Percentiles rank a stretch among this genome's conserved stretches.
phyloP scores from a whole-genome alignment of 2,797 vertebrate species.

The Netta rufina region DNA sequence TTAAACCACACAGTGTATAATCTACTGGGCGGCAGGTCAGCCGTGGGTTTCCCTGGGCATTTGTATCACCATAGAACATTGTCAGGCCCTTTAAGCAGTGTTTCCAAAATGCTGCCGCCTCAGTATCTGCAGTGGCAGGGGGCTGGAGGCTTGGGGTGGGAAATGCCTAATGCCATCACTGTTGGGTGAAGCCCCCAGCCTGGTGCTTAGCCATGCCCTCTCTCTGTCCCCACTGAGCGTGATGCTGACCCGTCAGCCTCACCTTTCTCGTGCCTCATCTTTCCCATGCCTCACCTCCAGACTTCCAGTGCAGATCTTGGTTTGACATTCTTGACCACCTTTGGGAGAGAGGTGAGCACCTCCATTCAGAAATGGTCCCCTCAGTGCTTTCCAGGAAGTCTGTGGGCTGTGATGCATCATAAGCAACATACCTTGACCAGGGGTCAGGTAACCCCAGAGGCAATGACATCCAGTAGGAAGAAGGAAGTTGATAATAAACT shows the following conservation, averaged over 20 bases:
- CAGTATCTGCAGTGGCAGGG: neutral
- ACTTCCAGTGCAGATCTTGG: neutral
- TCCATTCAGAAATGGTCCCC: neutral
- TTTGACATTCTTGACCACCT: neutral
- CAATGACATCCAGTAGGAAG: neutral
- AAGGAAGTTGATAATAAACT: conserved; percentile 1
- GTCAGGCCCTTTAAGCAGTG: neutral
- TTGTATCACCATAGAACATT: rapidly evolving
- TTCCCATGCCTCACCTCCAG: neutral
- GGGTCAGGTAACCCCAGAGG: neutral
- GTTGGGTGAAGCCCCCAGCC: neutral
- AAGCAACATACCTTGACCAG: neutral
- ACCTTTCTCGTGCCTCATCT: neutral
- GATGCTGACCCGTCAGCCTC: rapidly evolving
- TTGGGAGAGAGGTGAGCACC: neutral
- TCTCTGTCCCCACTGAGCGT: rapidly evolving
- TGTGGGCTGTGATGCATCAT: neutral
- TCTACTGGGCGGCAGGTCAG: neutral
- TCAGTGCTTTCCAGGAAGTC: neutral
- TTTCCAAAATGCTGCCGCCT: rapidly evolving
- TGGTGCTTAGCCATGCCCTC: rapidly evolving
- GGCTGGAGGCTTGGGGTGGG: neutral
- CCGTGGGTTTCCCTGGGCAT: neutral
- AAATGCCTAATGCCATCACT: rapidly evolving
- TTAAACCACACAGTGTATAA: neutral